phyloP scores from a whole-genome alignment of 1,140 invertebrate genomes.

The Drosophila pseudoananassae region DNA sequence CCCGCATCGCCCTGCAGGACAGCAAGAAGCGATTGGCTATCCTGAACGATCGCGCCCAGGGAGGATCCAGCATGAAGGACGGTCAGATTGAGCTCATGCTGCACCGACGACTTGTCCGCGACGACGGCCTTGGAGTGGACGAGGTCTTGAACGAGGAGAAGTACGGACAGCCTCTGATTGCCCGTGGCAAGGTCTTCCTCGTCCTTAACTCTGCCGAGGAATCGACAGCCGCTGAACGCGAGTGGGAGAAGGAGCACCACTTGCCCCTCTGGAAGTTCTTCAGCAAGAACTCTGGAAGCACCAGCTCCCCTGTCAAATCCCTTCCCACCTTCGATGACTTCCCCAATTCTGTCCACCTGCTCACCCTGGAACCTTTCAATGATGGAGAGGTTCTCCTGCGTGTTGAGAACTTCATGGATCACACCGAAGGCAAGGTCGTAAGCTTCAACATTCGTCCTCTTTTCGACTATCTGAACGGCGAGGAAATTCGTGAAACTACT shows the following conservation, averaged over 20 bases:
- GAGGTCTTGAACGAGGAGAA: constrained; percentile 96
- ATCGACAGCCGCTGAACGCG: constrained; percentile 42
- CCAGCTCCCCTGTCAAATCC: constrained; percentile 62
- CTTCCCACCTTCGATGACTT: constrained; percentile 71
- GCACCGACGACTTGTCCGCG: constrained; percentile 93
- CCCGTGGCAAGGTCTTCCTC: constrained; percentile 90
- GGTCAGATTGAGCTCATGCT: constrained; percentile 93
- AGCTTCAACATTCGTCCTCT: constrained; percentile 67
- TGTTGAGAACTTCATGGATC: constrained; percentile 95
- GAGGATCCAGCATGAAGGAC: constrained; percentile 91
- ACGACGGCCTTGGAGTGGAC: constrained; percentile 97
- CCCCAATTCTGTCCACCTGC: constrained; percentile 91
- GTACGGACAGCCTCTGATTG: constrained; percentile 90
- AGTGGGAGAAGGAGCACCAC: constrained; percentile 62
- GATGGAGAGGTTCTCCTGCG: constrained; percentile 89
- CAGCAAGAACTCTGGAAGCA: constrained; percentile 65
- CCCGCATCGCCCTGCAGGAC: constrained; percentile 88
- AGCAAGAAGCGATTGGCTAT: constrained; percentile 86
- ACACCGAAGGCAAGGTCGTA: constrained; percentile 87
- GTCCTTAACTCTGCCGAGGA: constrained; percentile 85
- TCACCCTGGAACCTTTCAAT: constrained; percentile 95
- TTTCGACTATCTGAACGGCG: constrained; percentile 50
- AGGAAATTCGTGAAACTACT: constrained; percentile 70
- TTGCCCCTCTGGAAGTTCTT: constrained; percentile 80
- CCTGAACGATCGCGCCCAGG: constrained; percentile 94